Conservation (phyloP, 2,888 invertebrate genomes). For the Cephalotes varians region DNA sequence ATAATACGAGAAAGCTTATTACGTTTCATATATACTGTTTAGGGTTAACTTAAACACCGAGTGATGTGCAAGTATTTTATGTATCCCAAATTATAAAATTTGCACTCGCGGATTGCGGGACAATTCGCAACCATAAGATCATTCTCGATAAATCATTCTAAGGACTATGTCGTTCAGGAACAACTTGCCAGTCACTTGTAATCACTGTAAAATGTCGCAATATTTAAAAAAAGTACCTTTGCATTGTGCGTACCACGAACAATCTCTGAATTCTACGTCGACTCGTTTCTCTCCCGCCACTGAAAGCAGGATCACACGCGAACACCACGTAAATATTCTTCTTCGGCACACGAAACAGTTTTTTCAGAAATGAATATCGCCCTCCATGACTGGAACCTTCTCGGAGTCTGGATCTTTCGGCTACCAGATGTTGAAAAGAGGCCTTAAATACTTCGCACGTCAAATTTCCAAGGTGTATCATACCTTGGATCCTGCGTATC, state of each 20-base stretch:
- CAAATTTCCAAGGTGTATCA: background rate
- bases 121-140: constrained; percentile 30
- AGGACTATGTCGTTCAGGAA: constrained; percentile 45
- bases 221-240: constrained; percentile 37
- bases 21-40: constrained; percentile 13
- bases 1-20: background rate
- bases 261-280: constrained; percentile 11
- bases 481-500: background rate
- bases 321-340: background rate
- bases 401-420: constrained; percentile 11
- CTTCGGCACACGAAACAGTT: constrained; percentile 13
- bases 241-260: constrained; percentile 7
- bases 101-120: constrained; percentile 27
- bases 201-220: constrained; percentile 28
- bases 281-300: background rate
- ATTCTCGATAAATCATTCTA: constrained; percentile 30
- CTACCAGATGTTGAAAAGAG: background rate
- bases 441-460: background rate
- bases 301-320: constrained; percentile 21
- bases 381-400: constrained; percentile 31
- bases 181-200: constrained; percentile 53
- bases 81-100: constrained; percentile 32
- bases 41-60: constrained; percentile 39
- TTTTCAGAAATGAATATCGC: constrained; percentile 16
- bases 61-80: constrained; percentile 25